Conservation (phyloP, 2,797 vertebrate species). For the Chelon auratus region DNA sequence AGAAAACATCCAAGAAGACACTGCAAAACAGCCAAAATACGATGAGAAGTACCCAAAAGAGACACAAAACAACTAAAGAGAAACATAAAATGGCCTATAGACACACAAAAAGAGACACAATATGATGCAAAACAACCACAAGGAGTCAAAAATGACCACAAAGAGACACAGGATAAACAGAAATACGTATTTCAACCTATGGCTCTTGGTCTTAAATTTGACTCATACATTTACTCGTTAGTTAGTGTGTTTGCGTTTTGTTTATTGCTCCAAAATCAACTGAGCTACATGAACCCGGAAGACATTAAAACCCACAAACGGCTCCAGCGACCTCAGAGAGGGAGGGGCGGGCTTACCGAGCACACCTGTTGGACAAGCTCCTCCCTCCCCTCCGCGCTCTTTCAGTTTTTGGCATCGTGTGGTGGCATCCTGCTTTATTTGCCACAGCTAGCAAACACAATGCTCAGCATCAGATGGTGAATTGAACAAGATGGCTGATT, state of each 20-base stretch:
- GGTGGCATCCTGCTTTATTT: background rate
- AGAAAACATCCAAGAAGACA: too few species aligned
- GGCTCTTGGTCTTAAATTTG: background rate
- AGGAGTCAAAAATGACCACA: too few species aligned
- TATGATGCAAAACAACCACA: background rate
- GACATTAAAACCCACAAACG: background rate
- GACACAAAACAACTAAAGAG: background rate
- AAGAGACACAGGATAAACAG: background rate
- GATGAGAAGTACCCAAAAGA: too few species aligned
- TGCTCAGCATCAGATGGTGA: background rate
- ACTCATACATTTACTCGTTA: background rate
- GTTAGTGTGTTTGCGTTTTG: background rate
- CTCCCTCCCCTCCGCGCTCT: constrained; percentile 19
- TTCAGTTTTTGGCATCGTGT: background rate
- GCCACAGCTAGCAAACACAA: background rate
- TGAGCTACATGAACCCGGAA: constrained; percentile 2
- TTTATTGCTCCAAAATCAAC: background rate
- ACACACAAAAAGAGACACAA: too few species aligned
- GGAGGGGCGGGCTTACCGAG: constrained; percentile 6
- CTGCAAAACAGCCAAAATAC: too few species aligned
- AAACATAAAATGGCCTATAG: background rate
- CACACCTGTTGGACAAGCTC: constrained; percentile 60
- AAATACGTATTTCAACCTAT: background rate
- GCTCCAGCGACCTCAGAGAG: background rate
- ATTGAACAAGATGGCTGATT: constrained; percentile 27